Conservation (phyloP, 2,888 invertebrate species). For the Gastracanthus pulcherrimus region DNA sequence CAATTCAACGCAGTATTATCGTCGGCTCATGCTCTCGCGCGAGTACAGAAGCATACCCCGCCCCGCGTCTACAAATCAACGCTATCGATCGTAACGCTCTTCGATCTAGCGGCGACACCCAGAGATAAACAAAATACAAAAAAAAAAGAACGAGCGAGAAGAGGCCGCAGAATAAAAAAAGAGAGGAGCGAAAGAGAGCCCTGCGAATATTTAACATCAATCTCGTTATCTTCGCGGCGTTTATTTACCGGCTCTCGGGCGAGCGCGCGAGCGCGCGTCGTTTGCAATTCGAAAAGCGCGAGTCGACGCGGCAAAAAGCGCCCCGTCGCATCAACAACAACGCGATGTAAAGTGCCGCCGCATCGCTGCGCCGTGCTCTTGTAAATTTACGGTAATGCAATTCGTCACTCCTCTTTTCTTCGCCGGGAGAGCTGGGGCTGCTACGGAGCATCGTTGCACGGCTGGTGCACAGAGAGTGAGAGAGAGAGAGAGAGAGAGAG, state of each 20-base stretch:
- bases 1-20: slow-evolving; percentile 38
- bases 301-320: slow-evolving; percentile 21
- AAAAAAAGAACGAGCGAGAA: not conserved
- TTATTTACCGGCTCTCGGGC: slow-evolving; percentile 49
- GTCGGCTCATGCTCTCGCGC: slow-evolving; percentile 9
- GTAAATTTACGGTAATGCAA: slow-evolving; percentile 53
- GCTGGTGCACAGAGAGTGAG: not conserved
- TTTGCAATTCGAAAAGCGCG: slow-evolving; percentile 50
- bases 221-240: slow-evolving; percentile 55
- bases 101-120: not conserved
- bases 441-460: no score
- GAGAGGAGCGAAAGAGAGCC: not conserved
- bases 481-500: not conserved
- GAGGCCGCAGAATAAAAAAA: not conserved
- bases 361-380: slow-evolving; percentile 1
- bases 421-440: no score
- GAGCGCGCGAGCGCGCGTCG: no score
- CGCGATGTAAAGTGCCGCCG: slow-evolving; percentile 29
- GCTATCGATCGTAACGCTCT: slow-evolving; percentile 34
- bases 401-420: slow-evolving; percentile 44
- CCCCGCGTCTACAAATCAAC: slow-evolving; percentile 51
- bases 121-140: slow-evolving; percentile 25
- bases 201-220: slow-evolving; percentile 53
- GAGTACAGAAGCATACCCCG: not conserved
- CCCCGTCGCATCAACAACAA: slow-evolving; percentile 42